A percentile compares a stretch with the other conserved stretches of the same genome.
These are phyloP conservation scores for Brachycybe producta DNA, from an alignment of 2,888 invertebrate genomes.

Conservation along the genomic window DNA sequence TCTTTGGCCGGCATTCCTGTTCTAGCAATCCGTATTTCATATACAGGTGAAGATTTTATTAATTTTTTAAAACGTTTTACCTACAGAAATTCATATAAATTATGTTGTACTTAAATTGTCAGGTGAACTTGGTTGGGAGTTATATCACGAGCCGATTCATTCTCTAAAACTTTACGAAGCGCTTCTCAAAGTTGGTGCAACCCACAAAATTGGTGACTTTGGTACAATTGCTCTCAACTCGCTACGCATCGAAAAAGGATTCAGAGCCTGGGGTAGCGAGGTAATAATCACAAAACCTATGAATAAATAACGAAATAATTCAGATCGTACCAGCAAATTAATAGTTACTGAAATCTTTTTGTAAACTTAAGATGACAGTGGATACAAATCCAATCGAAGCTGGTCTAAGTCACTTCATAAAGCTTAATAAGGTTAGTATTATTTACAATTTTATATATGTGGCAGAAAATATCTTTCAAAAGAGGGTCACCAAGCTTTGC, in stretches of 20 bases:
- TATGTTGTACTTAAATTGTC: conserved; percentile 5
- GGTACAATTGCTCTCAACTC: conserved; percentile 35
- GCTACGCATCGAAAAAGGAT: conserved; percentile 38
- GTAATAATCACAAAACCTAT: no score
- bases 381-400: conserved; percentile 38
- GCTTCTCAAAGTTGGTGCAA: conserved; percentile 30
- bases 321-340: conserved; percentile 1
- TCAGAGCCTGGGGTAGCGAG: conserved; percentile 35
- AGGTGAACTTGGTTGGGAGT: conserved; percentile 39
- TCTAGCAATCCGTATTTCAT: conserved; percentile 31
- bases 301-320: background rate
- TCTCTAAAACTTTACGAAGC: conserved; percentile 32
- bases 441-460: background rate
- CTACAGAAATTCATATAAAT: background rate
- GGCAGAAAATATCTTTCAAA: no score
- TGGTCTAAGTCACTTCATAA: conserved; percentile 33
- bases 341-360: conserved; percentile 2
- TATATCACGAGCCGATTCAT: conserved; percentile 32
- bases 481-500: no score
- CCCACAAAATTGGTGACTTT: conserved; percentile 34
- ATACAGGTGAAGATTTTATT: conserved; percentile 29
- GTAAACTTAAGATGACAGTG: conserved; percentile 31
- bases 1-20: conserved; percentile 28
- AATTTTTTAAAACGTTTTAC: background rate
- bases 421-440: conserved; percentile 28